Conservation (phyloP, 2,888 invertebrate genomes). For the Sphecodes monilicornis region DNA sequence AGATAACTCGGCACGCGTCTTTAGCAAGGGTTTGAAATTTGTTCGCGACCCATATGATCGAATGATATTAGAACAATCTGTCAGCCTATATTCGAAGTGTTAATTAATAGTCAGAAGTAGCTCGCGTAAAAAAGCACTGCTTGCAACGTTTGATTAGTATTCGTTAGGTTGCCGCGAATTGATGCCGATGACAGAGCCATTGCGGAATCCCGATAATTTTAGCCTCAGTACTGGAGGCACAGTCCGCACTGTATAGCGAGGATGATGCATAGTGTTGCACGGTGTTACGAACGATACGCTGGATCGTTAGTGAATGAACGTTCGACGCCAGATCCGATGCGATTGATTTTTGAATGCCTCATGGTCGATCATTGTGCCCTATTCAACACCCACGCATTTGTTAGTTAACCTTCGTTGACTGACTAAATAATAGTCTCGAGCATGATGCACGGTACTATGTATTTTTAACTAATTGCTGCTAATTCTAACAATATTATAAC, state of each 20-base stretch:
- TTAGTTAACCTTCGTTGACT: constrained; percentile 9
- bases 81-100: background rate
- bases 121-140: background rate
- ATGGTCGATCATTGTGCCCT: background rate
- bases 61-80: background rate
- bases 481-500: too few species aligned
- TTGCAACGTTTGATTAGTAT: constrained; percentile 13
- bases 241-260: background rate
- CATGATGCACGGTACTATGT: too few species aligned
- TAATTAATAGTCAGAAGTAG: background rate
- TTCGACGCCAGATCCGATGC: constrained; percentile 10
- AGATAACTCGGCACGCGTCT: constrained; percentile 3
- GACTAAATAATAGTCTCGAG: too few species aligned
- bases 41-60: background rate
- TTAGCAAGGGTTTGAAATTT: background rate
- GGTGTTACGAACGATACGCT: background rate
- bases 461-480: too few species aligned
- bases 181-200: constrained; percentile 36
- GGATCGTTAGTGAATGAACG: constrained; percentile 31
- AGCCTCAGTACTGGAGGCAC: background rate
- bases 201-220: constrained; percentile 42
- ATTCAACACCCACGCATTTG: background rate
- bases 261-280: background rate
- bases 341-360: constrained; percentile 28
- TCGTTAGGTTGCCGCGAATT: constrained; percentile 19